Percentiles rank a stretch among this genome's conserved stretches.
These are phyloP conservation scores for Solenopsis invicta DNA, from an alignment of 1,140 invertebrate genomes.

Conservation along the genomic window DNA sequence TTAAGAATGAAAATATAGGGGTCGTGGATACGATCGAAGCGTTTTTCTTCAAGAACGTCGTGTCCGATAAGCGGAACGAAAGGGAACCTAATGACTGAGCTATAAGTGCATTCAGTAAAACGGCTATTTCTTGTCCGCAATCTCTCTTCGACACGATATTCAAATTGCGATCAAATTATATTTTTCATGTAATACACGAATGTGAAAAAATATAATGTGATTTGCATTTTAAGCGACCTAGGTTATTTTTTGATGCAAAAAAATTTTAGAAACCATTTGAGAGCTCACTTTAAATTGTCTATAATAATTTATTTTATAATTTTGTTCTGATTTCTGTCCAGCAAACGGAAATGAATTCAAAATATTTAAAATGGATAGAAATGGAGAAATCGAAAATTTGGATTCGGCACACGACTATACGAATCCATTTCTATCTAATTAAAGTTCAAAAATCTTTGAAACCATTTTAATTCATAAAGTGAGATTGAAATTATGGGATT, in stretches of 20 bases:
- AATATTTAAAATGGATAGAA: too few relatives aligned
- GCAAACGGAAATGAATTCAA: too few relatives aligned
- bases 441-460: too few relatives aligned
- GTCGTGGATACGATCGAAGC: not conserved
- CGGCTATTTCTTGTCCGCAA: not conserved
- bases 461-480: too few relatives aligned
- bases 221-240: not conserved
- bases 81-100: not conserved
- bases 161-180: not conserved
- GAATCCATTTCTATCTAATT: too few relatives aligned
- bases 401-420: too few relatives aligned
- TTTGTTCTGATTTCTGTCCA: not conserved
- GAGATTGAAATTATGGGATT: too few relatives aligned
- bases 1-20: not conserved
- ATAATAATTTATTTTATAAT: not conserved
- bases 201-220: not conserved
- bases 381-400: too few relatives aligned
- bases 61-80: slow-evolving; percentile 10
- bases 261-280: not conserved
- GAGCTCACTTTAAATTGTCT: not conserved
- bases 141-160: not conserved
- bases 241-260: not conserved
- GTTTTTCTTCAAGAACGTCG: slow-evolving; percentile 12
- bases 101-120: slow-evolving; percentile 10
- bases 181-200: not conserved